phyloP scores from a whole-genome alignment of 2,888 invertebrate species.

The Luperina testacea region DNA sequence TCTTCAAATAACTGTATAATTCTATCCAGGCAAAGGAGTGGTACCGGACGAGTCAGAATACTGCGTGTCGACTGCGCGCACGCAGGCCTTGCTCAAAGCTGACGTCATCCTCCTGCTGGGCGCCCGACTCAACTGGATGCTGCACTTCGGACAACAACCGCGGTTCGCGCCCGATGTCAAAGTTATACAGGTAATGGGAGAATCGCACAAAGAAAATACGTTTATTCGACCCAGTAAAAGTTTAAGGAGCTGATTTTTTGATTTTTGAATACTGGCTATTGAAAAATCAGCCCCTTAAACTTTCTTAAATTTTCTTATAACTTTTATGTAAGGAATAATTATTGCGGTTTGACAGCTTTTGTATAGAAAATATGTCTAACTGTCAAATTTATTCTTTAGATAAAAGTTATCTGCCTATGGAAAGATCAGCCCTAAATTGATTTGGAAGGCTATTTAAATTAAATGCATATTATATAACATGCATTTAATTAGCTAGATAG shows the following conservation, averaged over 20 bases:
- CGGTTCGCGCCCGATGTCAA: slow-evolving; percentile 95
- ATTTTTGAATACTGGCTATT: too few species aligned
- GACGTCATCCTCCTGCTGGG: slow-evolving; percentile 97
- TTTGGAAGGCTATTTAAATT: too few species aligned
- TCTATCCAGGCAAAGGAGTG: slow-evolving; percentile 92
- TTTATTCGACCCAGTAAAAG: not conserved
- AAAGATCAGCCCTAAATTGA: too few species aligned
- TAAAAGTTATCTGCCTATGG: too few species aligned
- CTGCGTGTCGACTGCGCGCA: slow-evolving; percentile 96
- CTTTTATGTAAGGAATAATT: too few species aligned
- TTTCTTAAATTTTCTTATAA: too few species aligned
- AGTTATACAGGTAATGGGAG: slow-evolving; percentile 93
- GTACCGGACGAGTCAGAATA: slow-evolving; percentile 92
- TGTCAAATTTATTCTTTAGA: too few species aligned
- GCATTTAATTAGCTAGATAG: too few species aligned
- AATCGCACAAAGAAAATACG: not conserved
- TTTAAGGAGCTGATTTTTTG: not conserved
- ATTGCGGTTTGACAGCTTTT: too few species aligned
- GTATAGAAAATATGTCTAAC: too few species aligned
- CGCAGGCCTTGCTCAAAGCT: slow-evolving; percentile 95
- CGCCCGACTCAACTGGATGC: slow-evolving; percentile 98
- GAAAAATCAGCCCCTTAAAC: too few species aligned
- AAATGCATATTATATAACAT: too few species aligned
- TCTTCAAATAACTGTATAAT: not conserved
- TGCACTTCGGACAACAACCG: slow-evolving; percentile 98